phyloP scores from a whole-genome alignment of 2,888 invertebrate species.

The Chrysolina oricalcia region DNA sequence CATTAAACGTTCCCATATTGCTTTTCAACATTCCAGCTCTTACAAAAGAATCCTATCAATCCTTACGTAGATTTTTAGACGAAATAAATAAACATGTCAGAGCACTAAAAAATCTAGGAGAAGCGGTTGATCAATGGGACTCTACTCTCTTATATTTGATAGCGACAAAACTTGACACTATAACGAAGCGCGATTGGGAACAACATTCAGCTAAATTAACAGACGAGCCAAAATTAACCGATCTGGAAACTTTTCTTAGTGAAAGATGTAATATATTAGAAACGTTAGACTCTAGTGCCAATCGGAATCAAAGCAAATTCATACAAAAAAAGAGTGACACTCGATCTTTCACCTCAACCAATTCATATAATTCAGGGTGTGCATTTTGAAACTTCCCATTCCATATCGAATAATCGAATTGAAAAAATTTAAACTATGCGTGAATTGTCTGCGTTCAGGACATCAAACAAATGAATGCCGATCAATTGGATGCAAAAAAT shows the following conservation, averaged over 20 bases:
- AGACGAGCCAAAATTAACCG: not conserved
- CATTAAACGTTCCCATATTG: conserved; percentile 43
- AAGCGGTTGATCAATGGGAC: conserved; percentile 44
- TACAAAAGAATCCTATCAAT: conserved; percentile 30
- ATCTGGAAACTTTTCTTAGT: conserved; percentile 21
- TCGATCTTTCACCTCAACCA: conserved; percentile 1
- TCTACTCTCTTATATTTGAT: conserved; percentile 39
- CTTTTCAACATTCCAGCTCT: conserved; percentile 36
- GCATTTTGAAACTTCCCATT: too few relatives aligned
- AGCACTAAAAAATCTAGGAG: conserved; percentile 39
- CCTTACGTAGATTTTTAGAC: conserved; percentile 32
- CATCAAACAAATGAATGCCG: conserved; percentile 12
- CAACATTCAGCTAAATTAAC: conserved; percentile 16
- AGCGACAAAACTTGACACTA: conserved; percentile 38
- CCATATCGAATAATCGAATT: too few relatives aligned
- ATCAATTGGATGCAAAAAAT: conserved; percentile 20
- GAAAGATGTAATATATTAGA: conserved; percentile 25
- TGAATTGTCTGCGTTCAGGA: conserved; percentile 17
- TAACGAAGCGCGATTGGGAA: conserved; percentile 38
- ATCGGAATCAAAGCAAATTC: not conserved
- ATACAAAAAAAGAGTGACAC: not conserved
- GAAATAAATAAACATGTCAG: conserved; percentile 42
- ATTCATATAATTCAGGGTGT: not conserved
- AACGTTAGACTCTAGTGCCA: conserved; percentile 10
- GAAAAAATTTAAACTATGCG: conserved; percentile 17